Base-by-base conservation (phyloP, 2,113 vertebrate species). In the Syrmaticus mikado region DNA sequence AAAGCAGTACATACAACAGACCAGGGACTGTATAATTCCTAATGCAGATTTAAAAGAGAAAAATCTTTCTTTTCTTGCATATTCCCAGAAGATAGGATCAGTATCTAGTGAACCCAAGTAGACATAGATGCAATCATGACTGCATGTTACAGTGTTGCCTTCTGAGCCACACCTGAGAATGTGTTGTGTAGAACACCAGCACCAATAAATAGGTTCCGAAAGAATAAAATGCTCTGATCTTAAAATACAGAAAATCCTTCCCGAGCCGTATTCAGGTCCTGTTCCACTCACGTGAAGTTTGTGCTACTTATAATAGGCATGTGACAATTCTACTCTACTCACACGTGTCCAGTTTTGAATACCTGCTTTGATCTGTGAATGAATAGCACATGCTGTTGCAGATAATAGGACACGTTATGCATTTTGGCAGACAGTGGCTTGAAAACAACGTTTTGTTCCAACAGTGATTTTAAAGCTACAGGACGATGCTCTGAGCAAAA, bases 1-100 rank as follows among this genome's bases (percentile, higher is more conserved):
- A 94, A 94, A 91, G 91, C 21, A 61, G 64, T 67, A 15, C 76
- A 84, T 13, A 82, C 80, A 94, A 72, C 61, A 46, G 83, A 72
- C 68, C 36, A 73, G 77, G 82, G 41, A 79, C 83, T 92, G 79
- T 61, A 36, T 85, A 89, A 89, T 87, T 94, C 68, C 74, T 87
- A 53, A 65, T 1, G 1, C 6, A 24, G 76, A 72, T 94, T 92
- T 89, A 46, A 95, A 92, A 81, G 55, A 43, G 12, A 76, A 95
- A 87, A 94, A 41, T 45, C 48, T 41, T 79, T 84, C 75, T 90
- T 89, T 73, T 78, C 82, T 65, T 76, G 50, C 10, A 1, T 87
- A 40, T 91, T 81, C 87, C 91, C 68, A 85, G 90, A 78, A 85
- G 94, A 79, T 43, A 3, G 2, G 82, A 75, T 81, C 76, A 28